These are phyloP conservation scores for Drosophila athabasca DNA, from an alignment of 1,140 invertebrate species.

Conservation along the genomic window DNA sequence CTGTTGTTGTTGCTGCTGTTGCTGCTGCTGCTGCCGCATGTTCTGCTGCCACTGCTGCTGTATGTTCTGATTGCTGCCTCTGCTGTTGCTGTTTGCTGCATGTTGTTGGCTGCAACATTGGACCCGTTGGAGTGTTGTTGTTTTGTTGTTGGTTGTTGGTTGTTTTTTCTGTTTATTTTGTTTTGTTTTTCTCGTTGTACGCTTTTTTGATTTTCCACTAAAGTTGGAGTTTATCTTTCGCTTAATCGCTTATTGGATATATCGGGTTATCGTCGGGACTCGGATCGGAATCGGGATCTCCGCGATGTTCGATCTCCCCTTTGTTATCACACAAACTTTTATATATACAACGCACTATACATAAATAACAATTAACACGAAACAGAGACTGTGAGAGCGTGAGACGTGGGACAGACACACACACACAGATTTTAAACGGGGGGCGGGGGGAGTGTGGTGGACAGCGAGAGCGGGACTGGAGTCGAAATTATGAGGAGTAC, in stretches of 20 bases:
- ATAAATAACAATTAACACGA: slow-evolving; percentile 78
- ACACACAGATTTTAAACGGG: slow-evolving; percentile 10
- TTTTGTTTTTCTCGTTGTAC: slow-evolving; percentile 67
- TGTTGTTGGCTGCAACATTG: slow-evolving; percentile 79
- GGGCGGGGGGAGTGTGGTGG: background rate
- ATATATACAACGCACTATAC: slow-evolving; percentile 77
- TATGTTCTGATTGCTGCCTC: slow-evolving; percentile 45
- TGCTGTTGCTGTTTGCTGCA: slow-evolving; percentile 72
- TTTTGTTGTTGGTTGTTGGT: slow-evolving; percentile 28
- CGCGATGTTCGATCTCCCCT: slow-evolving; percentile 23
- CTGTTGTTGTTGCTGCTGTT: slow-evolving; percentile 20
- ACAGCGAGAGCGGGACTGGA: slow-evolving; percentile 23
- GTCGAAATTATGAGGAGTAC: slow-evolving; percentile 23
- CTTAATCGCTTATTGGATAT: too few species aligned
- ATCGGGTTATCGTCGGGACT: background rate
- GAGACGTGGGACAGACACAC: slow-evolving; percentile 1
- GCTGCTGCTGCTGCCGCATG: slow-evolving; percentile 12
- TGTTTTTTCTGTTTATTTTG: slow-evolving; percentile 7
- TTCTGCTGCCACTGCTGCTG: slow-evolving; percentile 36
- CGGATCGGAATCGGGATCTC: slow-evolving; percentile 7
- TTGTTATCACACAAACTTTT: slow-evolving; percentile 73
- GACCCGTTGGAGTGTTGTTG: slow-evolving; percentile 66
- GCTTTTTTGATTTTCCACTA: slow-evolving; percentile 51
- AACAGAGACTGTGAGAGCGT: slow-evolving; percentile 41
- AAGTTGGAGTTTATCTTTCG: slow-evolving; percentile 26